Base-by-base conservation (phyloP, 2,113 vertebrate species). In the Leiothrix lutea region DNA sequence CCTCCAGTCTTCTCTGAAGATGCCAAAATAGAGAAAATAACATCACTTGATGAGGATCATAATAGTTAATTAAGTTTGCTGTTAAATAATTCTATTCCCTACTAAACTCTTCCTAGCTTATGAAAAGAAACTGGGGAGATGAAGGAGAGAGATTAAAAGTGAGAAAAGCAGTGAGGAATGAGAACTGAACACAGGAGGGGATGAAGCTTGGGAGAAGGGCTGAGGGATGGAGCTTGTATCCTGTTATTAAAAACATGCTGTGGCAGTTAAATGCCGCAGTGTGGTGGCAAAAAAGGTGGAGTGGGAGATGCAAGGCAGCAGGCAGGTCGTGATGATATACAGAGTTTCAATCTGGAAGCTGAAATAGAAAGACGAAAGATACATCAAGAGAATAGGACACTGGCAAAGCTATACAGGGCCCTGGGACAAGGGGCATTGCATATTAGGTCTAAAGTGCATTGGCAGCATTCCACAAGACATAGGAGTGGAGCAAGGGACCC, bases 181-280 rank as follows among this genome's bases (percentile, higher is more conserved):
- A 95, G 40, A 50, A 67, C 78, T 45, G 28, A 36, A 60, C 84
- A 84, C 51, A 89, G 74, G 33, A 94, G 73, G 33, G 29, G 6
- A 25, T 42, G 50, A 91, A 85, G 42, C 61, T 84, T 40, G 3
- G 53, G 57, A 77, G 65, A 94, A 66, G 48, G 58, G 20, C 57
- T 87, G 33, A 88, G 50, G 50, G 21, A 29, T 51, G 33, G 31
- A 91, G 45, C 50, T 91, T 73, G 66, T 95, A 72, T 72, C 36
- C 13, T 54, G 61, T 91, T 95, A 91, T 92, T 94, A 92, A 91
- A 95, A 94, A 87, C 57, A 69, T 31, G 48, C n/a, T 61, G 33
- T 83, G 70, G 66, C 57, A 82, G 57, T 60, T 95, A 82, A 73
- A 64, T 75, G 70, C 33, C 47, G 45, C 45, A 66, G 13, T 12